phyloP scores from a whole-genome alignment of 2,113 vertebrate species.

The Rhineura floridana region DNA sequence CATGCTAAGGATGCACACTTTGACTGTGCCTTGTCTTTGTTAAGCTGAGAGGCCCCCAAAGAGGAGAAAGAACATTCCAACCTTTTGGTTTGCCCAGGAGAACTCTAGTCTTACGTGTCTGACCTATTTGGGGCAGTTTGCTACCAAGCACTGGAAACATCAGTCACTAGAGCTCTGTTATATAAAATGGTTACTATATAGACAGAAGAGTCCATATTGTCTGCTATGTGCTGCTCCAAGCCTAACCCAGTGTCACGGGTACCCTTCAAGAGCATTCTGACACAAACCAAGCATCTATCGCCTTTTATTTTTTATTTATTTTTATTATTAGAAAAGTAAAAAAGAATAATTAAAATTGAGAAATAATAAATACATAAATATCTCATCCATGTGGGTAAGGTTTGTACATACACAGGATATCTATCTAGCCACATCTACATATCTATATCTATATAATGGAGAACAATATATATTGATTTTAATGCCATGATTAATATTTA shows the following conservation, averaged over 20 bases:
- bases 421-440: too few relatives aligned
- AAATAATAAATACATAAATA: too few relatives aligned
- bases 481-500: too few relatives aligned
- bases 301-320: neutral
- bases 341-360: too few relatives aligned
- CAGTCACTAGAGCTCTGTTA: neutral
- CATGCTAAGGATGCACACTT: neutral
- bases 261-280: constrained; percentile 4
- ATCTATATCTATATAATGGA: too few relatives aligned
- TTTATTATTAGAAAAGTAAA: too few relatives aligned
- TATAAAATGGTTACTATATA: neutral
- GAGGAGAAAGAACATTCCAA: neutral
- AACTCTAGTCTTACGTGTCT: neutral
- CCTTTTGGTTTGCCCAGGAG: neutral
- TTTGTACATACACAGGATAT: too few relatives aligned
- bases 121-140: neutral
- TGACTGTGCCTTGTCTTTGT: neutral
- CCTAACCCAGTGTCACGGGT: neutral
- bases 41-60: neutral
- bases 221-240: neutral
- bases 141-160: neutral
- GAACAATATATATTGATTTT: too few relatives aligned
- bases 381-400: too few relatives aligned
- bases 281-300: neutral
- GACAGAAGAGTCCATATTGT: neutral